Conservation (phyloP, 2,797 vertebrate genomes). For the Clamator glandarius region DNA sequence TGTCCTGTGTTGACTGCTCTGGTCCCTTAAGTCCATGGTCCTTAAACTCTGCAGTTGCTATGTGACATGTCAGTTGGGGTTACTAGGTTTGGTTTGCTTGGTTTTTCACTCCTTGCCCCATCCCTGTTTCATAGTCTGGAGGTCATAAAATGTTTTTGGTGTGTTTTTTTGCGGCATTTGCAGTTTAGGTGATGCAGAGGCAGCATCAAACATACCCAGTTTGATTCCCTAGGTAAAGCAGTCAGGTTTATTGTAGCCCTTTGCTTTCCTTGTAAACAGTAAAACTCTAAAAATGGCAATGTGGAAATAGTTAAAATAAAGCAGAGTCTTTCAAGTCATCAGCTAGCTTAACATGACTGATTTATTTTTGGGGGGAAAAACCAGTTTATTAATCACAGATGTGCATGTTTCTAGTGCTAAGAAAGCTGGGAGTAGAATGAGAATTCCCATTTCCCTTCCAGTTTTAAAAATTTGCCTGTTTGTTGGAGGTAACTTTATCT, state of each 20-base stretch:
- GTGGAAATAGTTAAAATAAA: constrained; percentile 59
- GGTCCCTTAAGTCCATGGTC: neutral
- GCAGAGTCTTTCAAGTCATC: constrained; percentile 49
- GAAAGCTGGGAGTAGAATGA: constrained; percentile 49
- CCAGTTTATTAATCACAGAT: constrained; percentile 73
- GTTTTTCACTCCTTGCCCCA: neutral
- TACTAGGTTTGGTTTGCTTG: neutral
- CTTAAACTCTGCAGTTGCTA: neutral
- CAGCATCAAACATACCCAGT: neutral
- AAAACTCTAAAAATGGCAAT: neutral
- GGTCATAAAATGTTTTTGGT: neutral
- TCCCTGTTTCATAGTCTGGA: neutral
- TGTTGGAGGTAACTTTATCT: constrained; percentile 34
- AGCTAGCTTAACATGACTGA: constrained; percentile 57
- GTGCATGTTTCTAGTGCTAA: constrained; percentile 57
- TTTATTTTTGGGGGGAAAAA: constrained; percentile 49
- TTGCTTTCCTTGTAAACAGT: neutral
- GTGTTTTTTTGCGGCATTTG: neutral
- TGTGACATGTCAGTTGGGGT: neutral
- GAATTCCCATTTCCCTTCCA: constrained; percentile 38
- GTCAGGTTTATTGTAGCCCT: neutral
- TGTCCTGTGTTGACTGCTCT: neutral
- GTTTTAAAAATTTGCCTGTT: constrained; percentile 14
- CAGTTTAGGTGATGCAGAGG: neutral
- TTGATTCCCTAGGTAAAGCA: neutral